Conservation (phyloP, 2,888 invertebrate species). For the Caenorhabditis sulstoni region DNA sequence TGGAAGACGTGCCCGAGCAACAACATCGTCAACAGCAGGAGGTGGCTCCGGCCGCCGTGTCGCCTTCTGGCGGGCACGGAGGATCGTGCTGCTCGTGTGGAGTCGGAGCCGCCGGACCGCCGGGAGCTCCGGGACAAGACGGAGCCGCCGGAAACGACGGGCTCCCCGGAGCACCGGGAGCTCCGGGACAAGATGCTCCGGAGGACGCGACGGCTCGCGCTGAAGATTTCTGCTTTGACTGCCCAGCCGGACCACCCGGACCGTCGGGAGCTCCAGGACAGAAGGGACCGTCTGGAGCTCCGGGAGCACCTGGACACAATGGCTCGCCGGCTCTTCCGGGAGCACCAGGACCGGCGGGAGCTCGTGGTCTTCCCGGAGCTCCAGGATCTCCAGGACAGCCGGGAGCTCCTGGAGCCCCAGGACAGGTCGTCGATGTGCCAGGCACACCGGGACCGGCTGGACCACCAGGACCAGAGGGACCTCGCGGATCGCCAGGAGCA, state of each 20-base stretch:
- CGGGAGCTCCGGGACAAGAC: conserved; percentile 67
- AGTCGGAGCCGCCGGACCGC: conserved; percentile 65
- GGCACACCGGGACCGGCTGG: conserved; percentile 71
- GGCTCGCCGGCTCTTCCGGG: conserved; percentile 64
- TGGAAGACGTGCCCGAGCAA: neutral
- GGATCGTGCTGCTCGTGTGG: conserved; percentile 64
- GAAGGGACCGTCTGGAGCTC: conserved; percentile 67
- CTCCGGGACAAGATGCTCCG: conserved; percentile 58
- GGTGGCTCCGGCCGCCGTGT: neutral
- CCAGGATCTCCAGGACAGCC: conserved; percentile 68
- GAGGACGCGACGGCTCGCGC: conserved; percentile 8
- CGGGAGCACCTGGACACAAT: conserved; percentile 63
- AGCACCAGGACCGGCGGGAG: conserved; percentile 64
- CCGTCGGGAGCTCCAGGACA: conserved; percentile 65
- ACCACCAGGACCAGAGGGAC: conserved; percentile 70
- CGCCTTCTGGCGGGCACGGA: neutral
- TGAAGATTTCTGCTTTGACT: conserved; percentile 68
- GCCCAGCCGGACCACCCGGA: conserved; percentile 66
- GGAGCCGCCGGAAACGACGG: conserved; percentile 69
- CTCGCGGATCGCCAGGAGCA: conserved; percentile 37
- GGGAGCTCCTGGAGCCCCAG: conserved; percentile 67
- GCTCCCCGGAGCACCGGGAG: conserved; percentile 64
- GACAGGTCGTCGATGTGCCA: conserved; percentile 60
- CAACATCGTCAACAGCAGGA: neutral
- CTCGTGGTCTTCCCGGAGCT: conserved; percentile 54